Base-by-base conservation (phyloP, 2,888 invertebrate genomes). In the Mythimna loreyi region DNA sequence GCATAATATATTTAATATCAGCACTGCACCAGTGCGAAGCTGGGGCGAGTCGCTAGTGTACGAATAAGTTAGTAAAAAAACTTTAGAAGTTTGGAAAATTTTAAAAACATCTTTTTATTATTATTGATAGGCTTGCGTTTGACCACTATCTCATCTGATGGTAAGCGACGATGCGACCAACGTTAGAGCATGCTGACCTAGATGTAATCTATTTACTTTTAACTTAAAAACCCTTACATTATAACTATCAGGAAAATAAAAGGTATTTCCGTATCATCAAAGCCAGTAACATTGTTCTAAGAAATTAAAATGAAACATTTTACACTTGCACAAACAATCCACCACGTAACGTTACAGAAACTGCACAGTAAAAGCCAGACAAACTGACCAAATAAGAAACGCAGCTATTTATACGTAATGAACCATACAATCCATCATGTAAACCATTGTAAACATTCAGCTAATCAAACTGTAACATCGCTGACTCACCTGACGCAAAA, bases 401-500 rank as follows among this genome's bases (percentile, higher is more conserved):
- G 64, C 33, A 47, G n/a, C 63, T 81, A 74, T 81, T 69, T 60
- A 57, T 66, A 67, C 62, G 33, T 55, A 65, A 73, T 56, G 56
- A 67, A 70, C 60, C 67, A 72, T 70, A 49, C 62, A 78, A 25
- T 69, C 50, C 55, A 60, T 49, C 56, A 67, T 64, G 69, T 69
- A 82, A 82, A 81, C 71, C 67, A 69, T 56, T 64, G 69, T 71
- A 82, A 82, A 81, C 71, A 69, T 71, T 56, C 30, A 61, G 43
- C 72, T 73, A 68, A 70, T 64, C 59, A 53, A 76, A 76, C 59
- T 76, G 77, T 81, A 81, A 67, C 71, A 82, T 78, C 83, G 70
- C 83, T 85, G 86, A 84, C 67, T 80, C 79, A 95, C 94, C 94
- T 92, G 91, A 71, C 90, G 93, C 72, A 88, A 87, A 70, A 86